phyloP scores from a whole-genome alignment of 2,888 invertebrate species.

The Pocota personata region DNA sequence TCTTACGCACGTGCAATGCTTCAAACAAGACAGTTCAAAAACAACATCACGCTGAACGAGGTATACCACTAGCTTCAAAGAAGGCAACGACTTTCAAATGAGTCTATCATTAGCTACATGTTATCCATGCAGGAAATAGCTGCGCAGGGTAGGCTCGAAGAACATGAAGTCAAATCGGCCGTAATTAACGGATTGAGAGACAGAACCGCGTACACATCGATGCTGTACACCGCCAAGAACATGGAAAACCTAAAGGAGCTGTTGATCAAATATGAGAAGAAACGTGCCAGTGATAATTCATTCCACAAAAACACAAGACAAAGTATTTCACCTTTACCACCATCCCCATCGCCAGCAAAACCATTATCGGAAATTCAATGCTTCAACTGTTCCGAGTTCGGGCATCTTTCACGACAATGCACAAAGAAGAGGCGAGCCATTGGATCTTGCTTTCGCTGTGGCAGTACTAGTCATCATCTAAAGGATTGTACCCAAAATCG shows the following conservation, averaged over 20 bases:
- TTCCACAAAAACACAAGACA: too few species aligned
- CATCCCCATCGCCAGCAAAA: too few species aligned
- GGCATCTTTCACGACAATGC: not conserved
- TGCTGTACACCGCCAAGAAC: not conserved
- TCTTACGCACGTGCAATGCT: not conserved
- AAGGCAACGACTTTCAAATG: not conserved
- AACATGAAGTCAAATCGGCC: not conserved
- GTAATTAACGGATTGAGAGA: not conserved
- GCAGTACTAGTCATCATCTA: too few species aligned
- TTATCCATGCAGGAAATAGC: not conserved
- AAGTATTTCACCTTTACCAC: too few species aligned
- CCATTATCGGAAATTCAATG: not conserved
- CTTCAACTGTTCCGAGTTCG: not conserved
- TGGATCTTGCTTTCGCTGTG: not conserved
- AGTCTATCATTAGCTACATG: too few species aligned
- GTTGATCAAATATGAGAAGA: too few species aligned
- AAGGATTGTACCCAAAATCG: too few species aligned
- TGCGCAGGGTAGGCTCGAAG: not conserved
- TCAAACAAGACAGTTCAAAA: not conserved
- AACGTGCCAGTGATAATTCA: too few species aligned
- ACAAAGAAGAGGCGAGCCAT: not conserved
- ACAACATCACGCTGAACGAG: not conserved
- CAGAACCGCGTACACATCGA: not conserved
- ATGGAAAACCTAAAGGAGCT: not conserved
- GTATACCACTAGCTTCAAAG: not conserved